Base-by-base conservation (phyloP, 30 jellyfish, hydroid and myxozoan species). In the Aurelia coerulea region DNA sequence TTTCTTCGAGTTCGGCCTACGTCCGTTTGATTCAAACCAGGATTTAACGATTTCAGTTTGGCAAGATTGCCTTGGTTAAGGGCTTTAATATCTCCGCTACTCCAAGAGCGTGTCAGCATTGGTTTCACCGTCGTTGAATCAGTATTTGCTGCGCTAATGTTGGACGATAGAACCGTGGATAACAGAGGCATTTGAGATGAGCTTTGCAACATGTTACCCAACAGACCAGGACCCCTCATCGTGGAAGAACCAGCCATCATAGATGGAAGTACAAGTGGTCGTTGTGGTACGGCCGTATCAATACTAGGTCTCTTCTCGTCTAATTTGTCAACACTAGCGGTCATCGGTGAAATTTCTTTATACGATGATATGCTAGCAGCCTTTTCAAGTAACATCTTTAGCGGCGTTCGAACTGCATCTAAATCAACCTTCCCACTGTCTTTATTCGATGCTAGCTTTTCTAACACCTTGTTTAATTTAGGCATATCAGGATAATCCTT, bases 401-500 rank as follows among this genome's bases (percentile, higher is more conserved):
- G 42, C 32, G 90, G 79, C 12, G 90, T 52, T 62, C 74, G 42
- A 2, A 72, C 84, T 16, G 79, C 65, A 34, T 73, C 69, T 10
- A 80, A 67, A 58, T 62, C 95, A 11, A 77, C 94, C 13, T 68
- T 78, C 31, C 80, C 88, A 42, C 46, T 31, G 23, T 32, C 82
- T 33, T 81, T 83, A 13, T 59, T 65, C 31, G 83, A 53, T 32
- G 97, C 95, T 50, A 91, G 85, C 73, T 66, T 83, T 15, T 77
- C 95, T 32, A 93, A 46, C 73, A 88, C 97, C 56, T 86, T 88
- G 46, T 95, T 76, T 60, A 93, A 86, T 49, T 78, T 93, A 7
- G 98, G 98, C 98, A 93, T 93, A 31, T 93, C 98, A 11, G 81
- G 86, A 67, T 82, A 88, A 65, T 79, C 97, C 77, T 84, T 91